Conservation (phyloP, 2,113 vertebrate species). For the Labeo rohita region DNA sequence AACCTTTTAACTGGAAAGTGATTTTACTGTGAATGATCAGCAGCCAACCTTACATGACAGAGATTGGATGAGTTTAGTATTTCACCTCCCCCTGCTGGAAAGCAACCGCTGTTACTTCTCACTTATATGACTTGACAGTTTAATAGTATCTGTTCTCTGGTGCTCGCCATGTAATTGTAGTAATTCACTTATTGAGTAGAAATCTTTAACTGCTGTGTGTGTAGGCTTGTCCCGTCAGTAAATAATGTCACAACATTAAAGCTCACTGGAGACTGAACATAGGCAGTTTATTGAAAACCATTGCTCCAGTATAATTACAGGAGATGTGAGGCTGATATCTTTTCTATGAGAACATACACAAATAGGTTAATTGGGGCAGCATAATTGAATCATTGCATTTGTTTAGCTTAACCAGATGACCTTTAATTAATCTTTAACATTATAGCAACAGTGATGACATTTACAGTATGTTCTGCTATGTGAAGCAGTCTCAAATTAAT, state of each 20-base stretch:
- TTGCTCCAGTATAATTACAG: not conserved
- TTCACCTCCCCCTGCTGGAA: conserved; percentile 15
- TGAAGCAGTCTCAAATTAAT: not conserved
- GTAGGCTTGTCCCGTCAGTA: not conserved
- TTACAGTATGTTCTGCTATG: not conserved
- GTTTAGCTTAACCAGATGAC: not conserved
- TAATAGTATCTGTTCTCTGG: not conserved
- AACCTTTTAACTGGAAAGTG: not conserved
- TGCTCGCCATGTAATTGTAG: conserved; percentile 15
- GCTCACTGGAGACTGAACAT: not conserved
- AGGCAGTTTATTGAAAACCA: not conserved
- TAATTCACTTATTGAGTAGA: conserved; percentile 21
- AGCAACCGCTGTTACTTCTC: conserved; percentile 11
- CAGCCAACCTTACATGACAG: not conserved
- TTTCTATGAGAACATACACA: not conserved
- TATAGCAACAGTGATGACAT: not conserved
- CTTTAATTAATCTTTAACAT: conserved; percentile 2
- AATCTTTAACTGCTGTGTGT: conserved; percentile 37
- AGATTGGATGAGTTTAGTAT: conserved; percentile 7
- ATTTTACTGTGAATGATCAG: not conserved
- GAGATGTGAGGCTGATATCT: not conserved
- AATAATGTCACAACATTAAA: conserved; percentile 2
- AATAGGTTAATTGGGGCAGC: conserved; percentile 2
- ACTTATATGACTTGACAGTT: conserved; percentile 35
- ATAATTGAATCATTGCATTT: not conserved